Evolutionary conservation across 2,113 vertebrate genomes (phyloP), one percentile per base, ranked within the genome.

Genomic region (Nipponia nippon): DNA sequence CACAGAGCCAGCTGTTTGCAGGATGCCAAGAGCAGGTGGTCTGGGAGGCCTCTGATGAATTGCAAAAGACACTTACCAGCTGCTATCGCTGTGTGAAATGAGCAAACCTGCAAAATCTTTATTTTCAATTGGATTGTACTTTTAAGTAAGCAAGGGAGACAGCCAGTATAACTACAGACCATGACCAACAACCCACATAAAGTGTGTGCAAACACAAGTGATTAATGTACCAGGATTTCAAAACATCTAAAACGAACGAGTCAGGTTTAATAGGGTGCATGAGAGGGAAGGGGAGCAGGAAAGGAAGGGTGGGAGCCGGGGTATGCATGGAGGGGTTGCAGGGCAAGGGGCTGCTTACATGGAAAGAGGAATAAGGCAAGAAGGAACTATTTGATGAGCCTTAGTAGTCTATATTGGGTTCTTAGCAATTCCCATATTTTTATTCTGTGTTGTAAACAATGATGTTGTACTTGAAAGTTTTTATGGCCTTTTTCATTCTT

Each of bases 61-160:
- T 98, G 98, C 98, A 97, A 97, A 98, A 98, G 98, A 98, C 98
- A 98, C 98, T 98, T 98, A 98, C 98, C 98, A 98, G 98, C 98
- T 98, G 98, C 98, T 97, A 94, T 98, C 98, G 53, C 98, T 97
- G 97, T 97, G 98, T 98, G 98, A 98, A 98, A 98, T 96, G 98
- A 98, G 98, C 98, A 98, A 98, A 98, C 98, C 98, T 98, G 98
- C 98, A 98, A 98, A 98, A 98, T 98, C 98, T 98, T 98, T 98
- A 98, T 98, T 98, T 98, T 97, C 98, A 97, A 97, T 98, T 98
- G 98, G 98, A 98, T 98, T 98, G 98, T 98, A 98, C 98, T 98
- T 98, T 98, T 98, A 98, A 98, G 98, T 97, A 98, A 98, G 98
- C 98, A 97, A 97, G 98, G 92, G 98, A 98, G 98, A 98, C 98